Conservation (phyloP, 2,113 vertebrate genomes). For the Nothocercus nigrocapillus region DNA sequence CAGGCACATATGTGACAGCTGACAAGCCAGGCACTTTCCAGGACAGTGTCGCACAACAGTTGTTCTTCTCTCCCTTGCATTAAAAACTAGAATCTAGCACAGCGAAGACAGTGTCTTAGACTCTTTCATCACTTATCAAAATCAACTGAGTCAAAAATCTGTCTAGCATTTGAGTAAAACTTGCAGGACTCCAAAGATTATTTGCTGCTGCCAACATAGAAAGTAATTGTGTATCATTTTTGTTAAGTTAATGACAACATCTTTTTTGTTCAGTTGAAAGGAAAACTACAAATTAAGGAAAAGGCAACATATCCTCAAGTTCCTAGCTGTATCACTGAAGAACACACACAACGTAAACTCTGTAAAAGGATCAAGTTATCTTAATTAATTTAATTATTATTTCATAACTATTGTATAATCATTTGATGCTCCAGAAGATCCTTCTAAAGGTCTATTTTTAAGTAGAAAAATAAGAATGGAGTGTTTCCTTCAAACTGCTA, state of each 20-base stretch:
- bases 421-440: not conserved
- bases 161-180: not conserved
- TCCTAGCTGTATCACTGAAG: not conserved
- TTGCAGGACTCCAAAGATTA: not conserved
- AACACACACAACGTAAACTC: not conserved
- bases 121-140: not conserved
- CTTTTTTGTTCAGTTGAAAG: not conserved
- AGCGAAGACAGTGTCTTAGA: not conserved
- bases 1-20: fast-evolving
- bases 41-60: fast-evolving
- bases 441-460: not conserved
- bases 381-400: not conserved
- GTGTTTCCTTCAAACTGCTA: not conserved
- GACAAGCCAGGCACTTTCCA: not conserved
- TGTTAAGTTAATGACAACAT: not conserved
- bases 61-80: not conserved
- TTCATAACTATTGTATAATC: not conserved
- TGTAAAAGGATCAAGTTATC: not conserved
- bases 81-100: not conserved
- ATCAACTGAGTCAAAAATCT: not conserved
- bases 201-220: not conserved
- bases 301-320: not conserved
- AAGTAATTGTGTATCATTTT: too few relatives aligned
- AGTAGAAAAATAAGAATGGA: not conserved
- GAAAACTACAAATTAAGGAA: not conserved